These are phyloP conservation scores for Heliconius ismenius DNA, from an alignment of 2,888 invertebrate genomes.

Conservation along the genomic window DNA sequence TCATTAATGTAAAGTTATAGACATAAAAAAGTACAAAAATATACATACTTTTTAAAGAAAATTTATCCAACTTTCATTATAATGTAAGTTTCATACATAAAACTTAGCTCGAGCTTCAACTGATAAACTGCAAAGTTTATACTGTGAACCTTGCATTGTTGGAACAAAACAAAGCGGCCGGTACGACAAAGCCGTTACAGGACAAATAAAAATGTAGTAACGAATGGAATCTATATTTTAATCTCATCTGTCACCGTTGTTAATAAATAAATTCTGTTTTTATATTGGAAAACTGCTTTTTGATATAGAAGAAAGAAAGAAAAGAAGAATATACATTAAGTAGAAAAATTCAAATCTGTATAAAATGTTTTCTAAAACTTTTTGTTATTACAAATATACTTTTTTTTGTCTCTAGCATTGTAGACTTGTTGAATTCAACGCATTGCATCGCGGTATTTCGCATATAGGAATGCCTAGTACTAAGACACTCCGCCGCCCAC, in stretches of 20 bases:
- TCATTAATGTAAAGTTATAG: background rate
- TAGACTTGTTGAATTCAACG: too few relatives aligned
- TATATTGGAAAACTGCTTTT: background rate
- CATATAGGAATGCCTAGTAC: too few relatives aligned
- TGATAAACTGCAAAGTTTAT: constrained; percentile 20
- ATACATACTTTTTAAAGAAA: background rate
- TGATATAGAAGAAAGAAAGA: too few relatives aligned
- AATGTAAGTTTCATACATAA: constrained; percentile 2
- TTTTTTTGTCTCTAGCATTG: too few relatives aligned
- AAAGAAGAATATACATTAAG: too few relatives aligned
- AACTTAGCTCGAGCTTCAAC: background rate
- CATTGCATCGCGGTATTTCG: too few relatives aligned
- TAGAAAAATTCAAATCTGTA: too few relatives aligned
- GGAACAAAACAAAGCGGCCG: constrained; percentile 19
- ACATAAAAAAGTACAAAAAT: background rate
- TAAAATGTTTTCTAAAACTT: too few relatives aligned
- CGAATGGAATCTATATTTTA: constrained; percentile 30
- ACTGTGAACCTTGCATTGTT: constrained; percentile 17
- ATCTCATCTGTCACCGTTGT: constrained; percentile 4
- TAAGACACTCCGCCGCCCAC: too few relatives aligned
- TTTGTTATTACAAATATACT: too few relatives aligned
- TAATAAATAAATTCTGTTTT: background rate
- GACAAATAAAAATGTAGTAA: constrained; percentile 19
- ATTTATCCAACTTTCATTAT: background rate
- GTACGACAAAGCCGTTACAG: constrained; percentile 14